Evolutionary conservation across 2,888 invertebrate species (phyloP), one percentile per base, ranked within the genome.

Genomic region (Agonopterix heracliana): DNA sequence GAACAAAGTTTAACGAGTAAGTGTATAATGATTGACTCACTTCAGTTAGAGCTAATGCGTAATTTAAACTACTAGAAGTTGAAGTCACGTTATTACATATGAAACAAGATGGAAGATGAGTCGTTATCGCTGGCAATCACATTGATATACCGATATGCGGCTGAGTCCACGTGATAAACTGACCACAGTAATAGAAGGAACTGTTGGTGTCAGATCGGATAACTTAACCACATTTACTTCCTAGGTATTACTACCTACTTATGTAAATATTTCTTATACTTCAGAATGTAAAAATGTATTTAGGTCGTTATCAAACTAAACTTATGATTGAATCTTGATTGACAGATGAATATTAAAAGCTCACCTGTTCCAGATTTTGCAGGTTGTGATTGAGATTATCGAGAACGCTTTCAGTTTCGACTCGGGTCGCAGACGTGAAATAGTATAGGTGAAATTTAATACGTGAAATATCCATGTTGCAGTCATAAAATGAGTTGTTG

Each of bases 371-470:
- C 12, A 36, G 41, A 40, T 43, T 46, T 43, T 38, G 26, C 13
- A 46, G 43, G 61, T 64, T 62, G 54, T 50, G 26, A 26, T 26
- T 26, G 7, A 26, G 5, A 26, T 26, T 26, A 64, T 56, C 57
- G 54, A 56, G 57, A 60, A 53, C 58, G 57, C 57, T 63, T 52
- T 66, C 59, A 53, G 53, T 66, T 57, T 68, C 57, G 47, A 54
- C 52, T 34, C 55, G 56, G 58, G 57, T 50, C 53, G 48, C 50
- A 59, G 13, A 38, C 11, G 38, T 38, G 38, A 36, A 17, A 17
- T 3, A 17, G 17, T 17, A 17, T 3, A 4, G 17, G 17, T 17
- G 17, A 17, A 1, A 17, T 17, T 17, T 17, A 3, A 3, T 17
- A 17, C 4, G 17, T 17, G 17, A 17, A 17, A 17, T 17, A 17